A percentile compares a stretch with the other conserved stretches of the same genome.
Conservation (phyloP, 2,797 vertebrate species). For the Girardinus metallicus region DNA sequence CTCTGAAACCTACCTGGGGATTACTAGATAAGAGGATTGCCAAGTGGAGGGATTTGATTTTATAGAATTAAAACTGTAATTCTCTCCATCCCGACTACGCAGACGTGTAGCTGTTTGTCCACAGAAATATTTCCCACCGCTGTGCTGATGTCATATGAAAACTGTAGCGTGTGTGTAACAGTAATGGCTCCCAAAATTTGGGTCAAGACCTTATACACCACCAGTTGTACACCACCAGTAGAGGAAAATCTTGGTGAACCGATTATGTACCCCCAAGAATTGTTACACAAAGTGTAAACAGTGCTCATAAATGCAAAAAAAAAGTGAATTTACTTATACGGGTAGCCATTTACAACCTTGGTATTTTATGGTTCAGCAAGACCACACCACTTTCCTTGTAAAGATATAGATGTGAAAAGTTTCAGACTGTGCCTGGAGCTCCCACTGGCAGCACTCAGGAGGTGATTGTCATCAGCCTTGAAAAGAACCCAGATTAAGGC, state of each 20-base stretch:
- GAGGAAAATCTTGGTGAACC: not conserved
- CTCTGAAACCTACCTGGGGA: conserved; percentile 78
- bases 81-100: conserved; percentile 52
- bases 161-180: not conserved
- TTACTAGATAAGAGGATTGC: conserved; percentile 77
- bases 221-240: not conserved
- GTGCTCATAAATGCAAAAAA: not conserved
- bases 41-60: conserved; percentile 76
- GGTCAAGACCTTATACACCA: not conserved
- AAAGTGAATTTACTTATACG: not conserved
- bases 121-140: conserved; percentile 22
- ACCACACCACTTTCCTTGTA: not conserved
- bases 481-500: conserved; percentile 23
- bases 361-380: not conserved
- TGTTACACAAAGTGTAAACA: not conserved
- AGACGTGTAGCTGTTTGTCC: conserved; percentile 37
- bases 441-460: conserved; percentile 12
- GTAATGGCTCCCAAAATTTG: not conserved
- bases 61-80: conserved; percentile 78
- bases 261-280: not conserved
- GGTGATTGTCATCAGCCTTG: conserved; percentile 9
- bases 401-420: not conserved
- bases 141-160: conserved; percentile 2
- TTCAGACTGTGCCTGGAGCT: not conserved
- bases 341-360: not conserved